A percentile compares a stretch with the other conserved stretches of the same genome.
These are phyloP conservation scores for Piliocolobus tephrosceles DNA, from an alignment of 2,113 vertebrate genomes.

Conservation along the genomic window DNA sequence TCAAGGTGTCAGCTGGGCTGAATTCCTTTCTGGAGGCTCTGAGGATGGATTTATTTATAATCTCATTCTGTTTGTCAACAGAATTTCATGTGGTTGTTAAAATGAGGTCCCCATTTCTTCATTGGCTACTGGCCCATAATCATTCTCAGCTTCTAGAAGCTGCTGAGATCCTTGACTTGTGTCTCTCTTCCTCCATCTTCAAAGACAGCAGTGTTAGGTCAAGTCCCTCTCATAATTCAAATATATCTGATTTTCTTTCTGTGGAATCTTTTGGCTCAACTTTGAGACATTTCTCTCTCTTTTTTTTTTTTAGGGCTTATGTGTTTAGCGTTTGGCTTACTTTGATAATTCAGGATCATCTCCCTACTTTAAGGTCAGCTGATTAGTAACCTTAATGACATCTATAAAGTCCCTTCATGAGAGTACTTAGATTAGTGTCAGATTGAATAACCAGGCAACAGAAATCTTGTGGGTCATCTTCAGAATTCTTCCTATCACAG, in stretches of 20 bases:
- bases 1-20: not conserved
- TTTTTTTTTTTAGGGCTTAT: not conserved
- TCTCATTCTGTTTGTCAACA: not conserved
- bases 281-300: not conserved
- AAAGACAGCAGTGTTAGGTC: not conserved
- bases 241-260: not conserved
- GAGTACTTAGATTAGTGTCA: not conserved
- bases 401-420: not conserved
- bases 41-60: not conserved
- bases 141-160: not conserved
- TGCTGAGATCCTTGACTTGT: not conserved
- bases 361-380: not conserved
- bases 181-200: not conserved
- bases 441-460: not conserved
- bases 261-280: not conserved
- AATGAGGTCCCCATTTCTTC: not conserved
- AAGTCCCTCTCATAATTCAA: not conserved
- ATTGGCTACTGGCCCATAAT: not conserved
- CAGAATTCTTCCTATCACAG: not conserved
- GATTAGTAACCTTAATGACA: not conserved
- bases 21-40: not conserved
- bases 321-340: not conserved
- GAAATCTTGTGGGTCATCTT: not conserved
- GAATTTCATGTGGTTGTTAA: not conserved
- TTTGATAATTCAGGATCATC: not conserved